Base-by-base conservation (phyloP, 2,888 invertebrate species). In the Microctonus hyperodae region DNA sequence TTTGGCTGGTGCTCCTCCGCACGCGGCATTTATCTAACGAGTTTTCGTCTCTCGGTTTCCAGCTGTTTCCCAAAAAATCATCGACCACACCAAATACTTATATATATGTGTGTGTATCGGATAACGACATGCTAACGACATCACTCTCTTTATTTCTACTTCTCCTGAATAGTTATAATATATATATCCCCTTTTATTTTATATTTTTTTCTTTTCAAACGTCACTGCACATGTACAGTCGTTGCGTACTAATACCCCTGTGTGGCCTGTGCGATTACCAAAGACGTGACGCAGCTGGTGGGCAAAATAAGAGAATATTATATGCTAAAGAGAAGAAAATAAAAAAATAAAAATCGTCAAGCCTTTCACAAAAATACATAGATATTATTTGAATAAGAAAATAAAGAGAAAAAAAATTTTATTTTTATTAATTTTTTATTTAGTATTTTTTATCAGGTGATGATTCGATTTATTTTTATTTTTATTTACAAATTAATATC, bases 61-160 rank as follows among this genome's bases (percentile, higher is more conserved):
- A 65, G 65, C 65, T 65, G 65, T 65, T 65, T 59, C 53, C 59
- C 53, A 20, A 53, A 60, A 65, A 65, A 65, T 65, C 59, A 65
- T 28, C 53, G 22, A 25, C 35, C n/a, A 59, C 48, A 59, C 44
- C 7, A 44, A 44, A 44, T 16, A 16, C 16, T 1, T 44, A 6
- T 20, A 7, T 44, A 6, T 16, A 16, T 44, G 44, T 1, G 9
- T 20, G 9, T 35, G 37, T 37, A n/a, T 3, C n/a, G 37, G 13
- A 6, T 37, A 11, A 11, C n/a, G 10, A 33, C 10, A 33, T n/a
- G 2, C n/a, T 10, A 7, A 33, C 33, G n/a, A n/a, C 13, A 37
- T 37, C 37, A 37, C n/a, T 37, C 37, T n/a, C 37, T 37, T 37
- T n/a, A 13, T 37, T 0, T 37, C 1, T 37, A 37, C 37, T 6